These are phyloP conservation scores for Papilio machaon DNA, from an alignment of 1,140 invertebrate genomes.

Conservation along the genomic window DNA sequence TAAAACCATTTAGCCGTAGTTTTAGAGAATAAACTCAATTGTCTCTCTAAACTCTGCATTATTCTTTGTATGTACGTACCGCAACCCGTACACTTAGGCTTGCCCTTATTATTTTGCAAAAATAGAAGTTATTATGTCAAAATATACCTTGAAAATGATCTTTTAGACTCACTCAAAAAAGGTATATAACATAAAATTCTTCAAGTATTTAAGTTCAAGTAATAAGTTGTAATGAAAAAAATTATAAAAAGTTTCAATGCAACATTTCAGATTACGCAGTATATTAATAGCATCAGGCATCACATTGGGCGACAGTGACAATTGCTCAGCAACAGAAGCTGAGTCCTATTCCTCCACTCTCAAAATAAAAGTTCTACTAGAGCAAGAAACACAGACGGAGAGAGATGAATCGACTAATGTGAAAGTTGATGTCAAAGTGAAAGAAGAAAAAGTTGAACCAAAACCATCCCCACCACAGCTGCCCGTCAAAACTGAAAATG, in stretches of 20 bases:
- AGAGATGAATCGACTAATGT: not conserved
- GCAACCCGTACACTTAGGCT: too few relatives aligned
- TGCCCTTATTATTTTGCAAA: too few relatives aligned
- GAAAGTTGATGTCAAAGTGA: conserved; percentile 46
- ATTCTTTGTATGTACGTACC: too few relatives aligned
- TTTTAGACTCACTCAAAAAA: too few relatives aligned
- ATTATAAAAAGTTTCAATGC: not conserved
- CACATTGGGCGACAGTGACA: not conserved
- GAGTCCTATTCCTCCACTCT: conserved; percentile 38
- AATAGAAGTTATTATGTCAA: too few relatives aligned
- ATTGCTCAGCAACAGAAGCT: conserved; percentile 42
- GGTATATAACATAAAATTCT: too few relatives aligned
- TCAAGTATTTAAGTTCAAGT: too few relatives aligned
- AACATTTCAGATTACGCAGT: conserved; percentile 26
- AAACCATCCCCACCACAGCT: conserved; percentile 38
- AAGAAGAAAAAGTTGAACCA: conserved; percentile 53
- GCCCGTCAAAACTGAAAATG: conserved; percentile 50
- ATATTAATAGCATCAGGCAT: conserved; percentile 38
- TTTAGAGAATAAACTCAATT: too few relatives aligned
- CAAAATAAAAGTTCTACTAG: conserved; percentile 32
- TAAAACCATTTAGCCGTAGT: too few relatives aligned
- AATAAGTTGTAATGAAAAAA: too few relatives aligned
- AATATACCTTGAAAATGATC: too few relatives aligned
- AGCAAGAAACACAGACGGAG: conserved; percentile 66
- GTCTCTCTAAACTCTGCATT: too few relatives aligned